A percentile compares a stretch with the other conserved stretches of the same genome.
phyloP scores from a whole-genome alignment of 2,113 vertebrate genomes.

The Otis tarda region DNA sequence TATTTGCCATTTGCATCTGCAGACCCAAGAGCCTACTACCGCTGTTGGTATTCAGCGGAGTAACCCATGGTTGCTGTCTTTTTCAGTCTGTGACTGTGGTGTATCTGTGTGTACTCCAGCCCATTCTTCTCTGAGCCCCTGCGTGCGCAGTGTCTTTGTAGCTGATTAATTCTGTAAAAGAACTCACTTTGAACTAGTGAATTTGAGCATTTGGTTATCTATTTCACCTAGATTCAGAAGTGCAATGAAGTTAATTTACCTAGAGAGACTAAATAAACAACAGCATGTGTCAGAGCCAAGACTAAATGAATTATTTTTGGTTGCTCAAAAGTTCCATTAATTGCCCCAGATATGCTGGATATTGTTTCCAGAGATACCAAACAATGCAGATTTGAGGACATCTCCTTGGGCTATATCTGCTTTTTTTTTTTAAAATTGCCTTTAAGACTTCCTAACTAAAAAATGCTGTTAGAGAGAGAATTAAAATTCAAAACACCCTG shows the following conservation, averaged over 20 bases:
- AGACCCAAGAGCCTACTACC: neutral
- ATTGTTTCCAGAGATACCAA: neutral
- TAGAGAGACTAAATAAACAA: neutral
- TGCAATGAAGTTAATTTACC: neutral
- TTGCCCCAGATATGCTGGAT: neutral
- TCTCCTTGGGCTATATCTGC: neutral
- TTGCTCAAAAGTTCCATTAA: neutral
- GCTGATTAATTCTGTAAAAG: neutral
- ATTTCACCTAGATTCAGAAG: neutral
- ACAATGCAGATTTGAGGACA: neutral
- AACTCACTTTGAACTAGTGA: fast-evolving
- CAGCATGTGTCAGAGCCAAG: neutral
- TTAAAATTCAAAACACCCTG: neutral
- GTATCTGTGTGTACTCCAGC: neutral
- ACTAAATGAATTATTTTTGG: neutral
- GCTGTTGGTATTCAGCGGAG: neutral
- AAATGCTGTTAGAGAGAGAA: neutral
- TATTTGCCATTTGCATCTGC: neutral
- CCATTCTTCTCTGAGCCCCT: fast-evolving
- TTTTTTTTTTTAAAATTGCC: neutral
- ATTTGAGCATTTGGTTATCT: neutral
- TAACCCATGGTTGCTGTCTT: neutral
- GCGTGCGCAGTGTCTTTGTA: neutral
- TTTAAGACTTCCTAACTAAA: neutral
- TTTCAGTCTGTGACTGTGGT: fast-evolving